Base-by-base conservation (phyloP, 1,140 invertebrate species). In the Ips typographus region DNA sequence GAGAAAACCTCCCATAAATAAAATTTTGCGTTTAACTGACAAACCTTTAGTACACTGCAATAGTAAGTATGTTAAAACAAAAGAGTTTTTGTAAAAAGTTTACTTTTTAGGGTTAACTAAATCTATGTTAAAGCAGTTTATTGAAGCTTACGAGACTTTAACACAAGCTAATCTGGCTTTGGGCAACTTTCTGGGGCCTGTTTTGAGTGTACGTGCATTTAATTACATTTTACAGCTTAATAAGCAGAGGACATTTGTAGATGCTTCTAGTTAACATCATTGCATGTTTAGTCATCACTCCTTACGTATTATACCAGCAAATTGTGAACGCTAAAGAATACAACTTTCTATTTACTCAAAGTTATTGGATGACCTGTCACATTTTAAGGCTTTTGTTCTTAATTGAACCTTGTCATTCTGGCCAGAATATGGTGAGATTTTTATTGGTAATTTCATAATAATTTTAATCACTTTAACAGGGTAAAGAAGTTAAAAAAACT, bases 361-460 rank as follows among this genome's bases (percentile, higher is more conserved):
- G 58, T 8, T 68, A 44, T 42, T 68, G 66, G 66, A 68, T 68
- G 66, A 68, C 40, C 38, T 68, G 66, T 47, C 66, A 68, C 40
- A 38, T 68, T 56, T 41, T 68, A 4, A 52, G 66, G 8, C 42
- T 68, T 4, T 42, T 68, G 40, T 40, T 68, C 37, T n/a, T 62
- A 3, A 40, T 68, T 7, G 58, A 68, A 38, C 66, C 66, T 8
- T 68, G 59, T 41, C 59, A 68, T 49, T n/a, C 5, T 47, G 58
- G 49, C 2, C 22, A 42, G 6, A 52, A 6, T 43, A n/a, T 56
- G 65, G 65, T 67, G 22, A 49, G 44, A 49, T 49, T 6, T 49
- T 49, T 49, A 63, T 63, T 63, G 7, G 22, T 5, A 47, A 41
- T 2, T 60, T 49, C 22, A 4, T 2, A 49, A 49, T 49, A 49